Evolutionary conservation across 2,113 vertebrate genomes (phyloP).

Genomic region (Tychaedon coryphoeus): DNA sequence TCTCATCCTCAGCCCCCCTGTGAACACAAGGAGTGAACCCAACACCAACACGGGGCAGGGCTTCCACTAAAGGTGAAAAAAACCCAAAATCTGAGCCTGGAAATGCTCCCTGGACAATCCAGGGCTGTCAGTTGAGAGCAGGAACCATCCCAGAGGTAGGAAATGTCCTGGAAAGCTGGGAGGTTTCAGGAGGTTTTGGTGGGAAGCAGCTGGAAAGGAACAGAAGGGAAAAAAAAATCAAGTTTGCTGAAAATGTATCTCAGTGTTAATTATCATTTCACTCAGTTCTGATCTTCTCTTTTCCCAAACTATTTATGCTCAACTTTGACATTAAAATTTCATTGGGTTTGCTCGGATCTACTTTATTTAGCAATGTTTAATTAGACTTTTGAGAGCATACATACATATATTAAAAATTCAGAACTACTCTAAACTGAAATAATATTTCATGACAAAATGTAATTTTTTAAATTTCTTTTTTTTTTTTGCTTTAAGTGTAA

Average conservation of each 20-base stretch:
- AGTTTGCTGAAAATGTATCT: not conserved
- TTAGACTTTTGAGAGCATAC: not conserved
- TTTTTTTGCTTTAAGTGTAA: not conserved
- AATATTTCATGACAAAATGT: not conserved
- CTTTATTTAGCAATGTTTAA: conserved; percentile 31
- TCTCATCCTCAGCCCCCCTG: not conserved
- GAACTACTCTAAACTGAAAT: not conserved
- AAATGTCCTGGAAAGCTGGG: not conserved
- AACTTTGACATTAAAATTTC: conserved; percentile 39
- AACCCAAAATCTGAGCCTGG: not conserved
- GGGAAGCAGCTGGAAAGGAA: not conserved
- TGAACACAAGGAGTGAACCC: fast-evolving
- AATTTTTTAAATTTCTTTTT: not conserved
- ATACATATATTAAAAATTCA: not conserved
- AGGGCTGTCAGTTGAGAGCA: not conserved
- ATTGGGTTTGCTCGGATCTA: not conserved
- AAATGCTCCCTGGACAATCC: fast-evolving
- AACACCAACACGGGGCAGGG: fast-evolving
- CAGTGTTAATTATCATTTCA: not conserved
- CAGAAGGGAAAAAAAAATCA: not conserved
- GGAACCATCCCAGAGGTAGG: fast-evolving
- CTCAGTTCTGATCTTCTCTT: not conserved
- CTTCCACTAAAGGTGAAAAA: not conserved
- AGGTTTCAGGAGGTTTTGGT: not conserved
- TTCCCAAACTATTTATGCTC: not conserved